Percentiles rank a stretch among this genome's conserved stretches.
Conservation (phyloP, 2,113 vertebrate genomes). For the Otus sunia region DNA sequence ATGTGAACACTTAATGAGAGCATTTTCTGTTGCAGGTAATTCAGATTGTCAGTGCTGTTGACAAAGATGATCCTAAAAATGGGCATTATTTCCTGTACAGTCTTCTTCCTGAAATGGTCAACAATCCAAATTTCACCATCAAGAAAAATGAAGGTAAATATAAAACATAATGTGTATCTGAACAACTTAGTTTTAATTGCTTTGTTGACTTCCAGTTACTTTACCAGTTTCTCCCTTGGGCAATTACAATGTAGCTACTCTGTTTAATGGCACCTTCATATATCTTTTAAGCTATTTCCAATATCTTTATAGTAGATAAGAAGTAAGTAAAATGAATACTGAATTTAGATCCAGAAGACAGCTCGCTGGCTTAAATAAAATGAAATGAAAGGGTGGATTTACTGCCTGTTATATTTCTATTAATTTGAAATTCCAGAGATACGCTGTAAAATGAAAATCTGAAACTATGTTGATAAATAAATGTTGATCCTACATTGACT, state of each 20-base stretch:
- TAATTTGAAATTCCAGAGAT: slow-evolving; percentile 23
- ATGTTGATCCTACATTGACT: background rate
- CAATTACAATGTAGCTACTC: slow-evolving; percentile 2
- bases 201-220: background rate
- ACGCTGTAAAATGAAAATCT: background rate
- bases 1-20: slow-evolving; percentile 5
- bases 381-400: background rate
- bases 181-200: background rate
- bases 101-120: slow-evolving; percentile 90
- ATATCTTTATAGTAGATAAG: slow-evolving; percentile 21
- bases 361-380: background rate
- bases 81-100: slow-evolving; percentile 96
- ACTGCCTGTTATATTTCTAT: background rate
- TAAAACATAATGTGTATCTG: background rate
- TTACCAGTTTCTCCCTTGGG: background rate
- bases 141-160: slow-evolving; percentile 92
- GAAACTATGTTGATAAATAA: background rate
- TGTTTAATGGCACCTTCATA: background rate
- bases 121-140: slow-evolving; percentile 98
- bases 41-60: slow-evolving; percentile 92
- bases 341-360: slow-evolving; percentile 8
- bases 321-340: background rate
- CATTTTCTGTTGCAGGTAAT: slow-evolving; percentile 84
- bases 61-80: slow-evolving; percentile 94
- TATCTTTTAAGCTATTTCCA: background rate